Conservation (phyloP, 2,888 invertebrate genomes). For the Piscicola geometra region DNA sequence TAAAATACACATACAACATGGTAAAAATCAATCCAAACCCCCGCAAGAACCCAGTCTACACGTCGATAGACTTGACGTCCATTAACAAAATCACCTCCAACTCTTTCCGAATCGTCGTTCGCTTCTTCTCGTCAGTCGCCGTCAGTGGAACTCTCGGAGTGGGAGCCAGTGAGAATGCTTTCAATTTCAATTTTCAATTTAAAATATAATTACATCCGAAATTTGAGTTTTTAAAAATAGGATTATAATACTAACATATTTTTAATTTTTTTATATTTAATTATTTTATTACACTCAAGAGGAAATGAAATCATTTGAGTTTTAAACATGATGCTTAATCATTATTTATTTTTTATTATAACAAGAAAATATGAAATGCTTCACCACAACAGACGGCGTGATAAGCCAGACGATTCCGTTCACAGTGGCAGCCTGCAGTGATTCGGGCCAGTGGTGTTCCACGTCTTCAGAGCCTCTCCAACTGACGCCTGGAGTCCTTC, state of each 20-base stretch:
- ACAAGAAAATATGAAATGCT: not conserved
- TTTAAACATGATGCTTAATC: not conserved
- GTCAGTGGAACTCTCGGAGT: constrained; percentile 7
- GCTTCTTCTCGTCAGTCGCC: not conserved
- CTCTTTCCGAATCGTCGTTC: not conserved
- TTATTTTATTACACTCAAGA: too few species aligned
- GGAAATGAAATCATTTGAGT: not conserved
- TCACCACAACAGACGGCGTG: not conserved
- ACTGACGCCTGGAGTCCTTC: not conserved
- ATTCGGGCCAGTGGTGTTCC: not conserved
- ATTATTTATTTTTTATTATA: not conserved
- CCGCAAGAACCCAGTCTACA: not conserved
- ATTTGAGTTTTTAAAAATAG: too few species aligned
- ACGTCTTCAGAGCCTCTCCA: not conserved
- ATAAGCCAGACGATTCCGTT: not conserved
- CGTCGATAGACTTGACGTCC: not conserved
- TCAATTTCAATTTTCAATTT: too few species aligned
- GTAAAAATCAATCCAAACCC: not conserved
- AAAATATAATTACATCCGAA: too few species aligned
- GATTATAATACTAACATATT: too few species aligned
- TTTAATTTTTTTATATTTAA: too few species aligned
- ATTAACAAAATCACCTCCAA: not conserved
- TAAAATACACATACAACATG: too few species aligned
- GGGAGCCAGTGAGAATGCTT: constrained; percentile 9
- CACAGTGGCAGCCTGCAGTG: not conserved